Percentiles rank a stretch among this genome's conserved stretches.
Conservation (phyloP, 2,888 invertebrate species). For the Patella depressa region DNA sequence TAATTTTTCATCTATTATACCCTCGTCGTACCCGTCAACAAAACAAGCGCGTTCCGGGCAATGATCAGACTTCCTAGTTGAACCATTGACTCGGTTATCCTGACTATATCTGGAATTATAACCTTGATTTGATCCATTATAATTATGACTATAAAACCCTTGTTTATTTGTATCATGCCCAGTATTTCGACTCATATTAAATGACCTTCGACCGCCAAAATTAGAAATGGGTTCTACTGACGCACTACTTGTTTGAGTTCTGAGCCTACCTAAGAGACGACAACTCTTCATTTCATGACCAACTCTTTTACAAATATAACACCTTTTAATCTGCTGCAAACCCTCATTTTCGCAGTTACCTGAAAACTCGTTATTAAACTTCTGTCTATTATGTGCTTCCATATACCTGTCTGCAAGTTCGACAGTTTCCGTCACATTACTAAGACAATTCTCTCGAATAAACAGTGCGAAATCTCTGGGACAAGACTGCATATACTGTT, state of each 20-base stretch:
- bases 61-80: too few relatives aligned
- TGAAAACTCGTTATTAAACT: background rate
- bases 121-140: too few relatives aligned
- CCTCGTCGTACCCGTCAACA: background rate
- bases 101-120: too few relatives aligned
- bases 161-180: too few relatives aligned
- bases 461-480: constrained; percentile 19
- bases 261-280: background rate
- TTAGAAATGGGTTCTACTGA: too few relatives aligned
- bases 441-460: constrained; percentile 14
- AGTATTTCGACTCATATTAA: too few relatives aligned
- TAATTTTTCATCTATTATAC: background rate
- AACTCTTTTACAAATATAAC: background rate
- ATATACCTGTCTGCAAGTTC: constrained; percentile 25
- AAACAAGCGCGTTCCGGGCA: background rate
- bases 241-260: background rate
- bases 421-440: constrained; percentile 19
- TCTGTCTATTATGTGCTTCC: constrained; percentile 14
- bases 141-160: too few relatives aligned
- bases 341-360: background rate
- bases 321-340: background rate
- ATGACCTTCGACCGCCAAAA: too few relatives aligned
- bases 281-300: constrained; percentile 2
- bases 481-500: constrained; percentile 23
- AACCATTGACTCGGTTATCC: too few relatives aligned